Evolutionary conservation across 2,113 vertebrate species (phyloP).

Genomic region (Tretioscincus oriximinensis): DNA sequence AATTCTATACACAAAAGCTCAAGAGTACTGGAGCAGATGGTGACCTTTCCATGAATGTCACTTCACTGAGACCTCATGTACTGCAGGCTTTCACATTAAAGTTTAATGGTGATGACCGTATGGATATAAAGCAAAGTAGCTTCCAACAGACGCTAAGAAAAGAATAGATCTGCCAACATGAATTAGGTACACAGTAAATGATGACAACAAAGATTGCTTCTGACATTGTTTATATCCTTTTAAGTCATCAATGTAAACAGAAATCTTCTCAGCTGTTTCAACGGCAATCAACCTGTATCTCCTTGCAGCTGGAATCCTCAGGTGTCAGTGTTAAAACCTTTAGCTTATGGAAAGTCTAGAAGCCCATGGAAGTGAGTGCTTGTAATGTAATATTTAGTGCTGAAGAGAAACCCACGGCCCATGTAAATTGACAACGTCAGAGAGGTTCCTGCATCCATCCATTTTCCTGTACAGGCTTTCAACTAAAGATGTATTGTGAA

Average conservation of each 20-base stretch:
- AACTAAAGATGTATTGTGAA: too few species aligned
- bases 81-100: slow-evolving; percentile 50
- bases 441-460: too few species aligned
- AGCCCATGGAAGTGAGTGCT: neutral
- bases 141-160: slow-evolving; percentile 47
- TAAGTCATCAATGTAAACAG: slow-evolving; percentile 40
- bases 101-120: slow-evolving; percentile 55
- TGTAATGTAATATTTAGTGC: neutral
- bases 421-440: too few species aligned
- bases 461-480: too few species aligned
- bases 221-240: slow-evolving; percentile 32
- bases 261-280: slow-evolving; percentile 34
- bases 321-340: neutral
- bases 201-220: slow-evolving; percentile 45
- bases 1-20: slow-evolving; percentile 50
- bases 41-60: slow-evolving; percentile 47
- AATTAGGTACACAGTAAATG: slow-evolving; percentile 16
- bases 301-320: slow-evolving; percentile 36
- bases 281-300: slow-evolving; percentile 11
- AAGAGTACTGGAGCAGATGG: slow-evolving; percentile 59
- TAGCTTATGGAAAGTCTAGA: neutral
- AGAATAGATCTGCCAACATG: slow-evolving; percentile 35
- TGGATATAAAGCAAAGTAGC: slow-evolving; percentile 47
- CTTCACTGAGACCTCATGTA: slow-evolving; percentile 14
- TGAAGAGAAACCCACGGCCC: neutral